These are phyloP conservation scores for Hippolais icterina DNA, from an alignment of 2,113 vertebrate species.

Conservation along the genomic window DNA sequence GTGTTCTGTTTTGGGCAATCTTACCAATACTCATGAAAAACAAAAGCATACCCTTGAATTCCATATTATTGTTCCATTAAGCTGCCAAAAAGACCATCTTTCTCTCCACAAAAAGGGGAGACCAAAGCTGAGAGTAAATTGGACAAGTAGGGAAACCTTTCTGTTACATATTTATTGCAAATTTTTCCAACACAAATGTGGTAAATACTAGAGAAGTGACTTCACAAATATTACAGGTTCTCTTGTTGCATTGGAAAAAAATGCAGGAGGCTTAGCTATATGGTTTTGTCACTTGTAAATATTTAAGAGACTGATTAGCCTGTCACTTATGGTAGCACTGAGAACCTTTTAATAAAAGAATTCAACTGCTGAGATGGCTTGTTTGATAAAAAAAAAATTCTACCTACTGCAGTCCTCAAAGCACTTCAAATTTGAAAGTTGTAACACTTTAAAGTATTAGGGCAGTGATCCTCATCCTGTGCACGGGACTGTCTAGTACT, in stretches of 20 bases:
- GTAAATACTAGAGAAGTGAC: background rate
- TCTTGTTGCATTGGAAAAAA: fast-evolving
- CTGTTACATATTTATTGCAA: background rate
- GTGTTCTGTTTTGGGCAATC: background rate
- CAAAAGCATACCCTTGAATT: background rate
- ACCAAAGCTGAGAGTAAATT: background rate
- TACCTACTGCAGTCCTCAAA: background rate
- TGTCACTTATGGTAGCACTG: background rate
- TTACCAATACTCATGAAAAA: background rate
- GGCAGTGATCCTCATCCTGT: background rate
- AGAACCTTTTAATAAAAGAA: background rate
- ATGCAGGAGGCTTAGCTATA: background rate
- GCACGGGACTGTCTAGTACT: background rate
- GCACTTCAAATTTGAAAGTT: background rate
- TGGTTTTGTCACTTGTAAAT: background rate
- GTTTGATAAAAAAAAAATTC: background rate
- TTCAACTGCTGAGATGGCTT: background rate
- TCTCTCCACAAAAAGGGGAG: background rate
- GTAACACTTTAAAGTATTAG: background rate
- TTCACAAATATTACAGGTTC: background rate
- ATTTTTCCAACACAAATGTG: background rate
- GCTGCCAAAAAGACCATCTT: background rate
- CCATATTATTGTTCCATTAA: background rate
- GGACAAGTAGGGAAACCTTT: background rate
- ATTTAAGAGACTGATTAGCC: background rate